Evolutionary conservation across 2,888 invertebrate species (phyloP).

Genomic region (Gisinianus flammeolus): DNA sequence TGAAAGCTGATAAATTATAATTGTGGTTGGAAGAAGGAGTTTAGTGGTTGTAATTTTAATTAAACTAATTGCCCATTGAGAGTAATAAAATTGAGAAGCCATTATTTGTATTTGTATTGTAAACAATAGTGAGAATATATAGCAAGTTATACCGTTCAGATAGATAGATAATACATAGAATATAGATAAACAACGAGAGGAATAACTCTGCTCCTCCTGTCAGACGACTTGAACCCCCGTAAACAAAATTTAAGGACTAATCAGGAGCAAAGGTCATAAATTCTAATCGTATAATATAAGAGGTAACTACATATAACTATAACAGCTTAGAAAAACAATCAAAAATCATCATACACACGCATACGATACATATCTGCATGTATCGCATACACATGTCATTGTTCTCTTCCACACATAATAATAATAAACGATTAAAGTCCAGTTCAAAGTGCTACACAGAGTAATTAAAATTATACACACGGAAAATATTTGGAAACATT

Average conservation of each 20-base stretch:
- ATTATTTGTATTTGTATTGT: conserved; percentile 21
- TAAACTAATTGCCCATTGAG: conserved; percentile 27
- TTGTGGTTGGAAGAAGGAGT: background rate
- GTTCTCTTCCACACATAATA: background rate
- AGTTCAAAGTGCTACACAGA: background rate
- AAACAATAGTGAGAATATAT: background rate
- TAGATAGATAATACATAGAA: background rate
- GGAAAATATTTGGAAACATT: background rate
- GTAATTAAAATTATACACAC: too few relatives aligned
- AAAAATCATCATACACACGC: conserved; percentile 3
- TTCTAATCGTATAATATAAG: background rate
- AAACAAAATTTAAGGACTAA: conserved; percentile 24
- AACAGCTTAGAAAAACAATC: too few relatives aligned
- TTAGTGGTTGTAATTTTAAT: conserved; percentile 24
- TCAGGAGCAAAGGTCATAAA: conserved; percentile 30
- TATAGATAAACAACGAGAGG: background rate
- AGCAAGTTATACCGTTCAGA: too few relatives aligned
- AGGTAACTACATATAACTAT: too few relatives aligned
- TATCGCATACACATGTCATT: background rate
- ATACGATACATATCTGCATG: background rate
- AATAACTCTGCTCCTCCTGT: background rate
- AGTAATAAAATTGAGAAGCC: conserved; percentile 25
- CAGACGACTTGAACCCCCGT: conserved; percentile 23
- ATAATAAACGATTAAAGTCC: background rate
- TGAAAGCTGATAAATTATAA: conserved; percentile 5